Evolutionary conservation across 30 jellyfish, hydroid and myxozoan genomes (phyloP), one percentile per base, ranked within the genome.

Genomic region (Hydra vulgaris): DNA sequence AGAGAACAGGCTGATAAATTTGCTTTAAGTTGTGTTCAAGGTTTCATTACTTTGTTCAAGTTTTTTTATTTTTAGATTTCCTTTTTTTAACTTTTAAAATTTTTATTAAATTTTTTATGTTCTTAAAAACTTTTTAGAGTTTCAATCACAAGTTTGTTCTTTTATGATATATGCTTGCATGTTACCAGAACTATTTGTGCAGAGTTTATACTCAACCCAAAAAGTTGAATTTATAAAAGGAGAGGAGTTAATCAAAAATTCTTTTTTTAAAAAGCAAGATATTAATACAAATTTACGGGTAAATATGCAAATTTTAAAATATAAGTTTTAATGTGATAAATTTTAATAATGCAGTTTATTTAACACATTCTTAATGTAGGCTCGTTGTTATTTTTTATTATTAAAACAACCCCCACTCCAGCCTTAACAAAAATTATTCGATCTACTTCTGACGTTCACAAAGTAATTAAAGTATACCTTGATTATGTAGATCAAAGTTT

Each of bases 11-110:
- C 95, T 18, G 90, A 82, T 15, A 87, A 79, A 8, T 90, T 81
- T 70, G 90, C 77, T 73, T 85, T 85, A 27, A 27, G 86, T 18
- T 90, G 95, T 56, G 72, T 90, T 22, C 97, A 83, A 82, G 97
- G 97, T 90, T 3, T 40, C 8, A 3, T 12, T 26, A 20, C 86
- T 27, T 20, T 7, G 5, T 15, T 8, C 18, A 3, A 66, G 3
- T 23, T 17, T 66, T 22, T 27, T 17, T 4, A 22, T 23, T 16
- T 18, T 27, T 7, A 27, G 56, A 7, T 8, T 23, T 22, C 19
- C 18, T 0, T 56, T 61, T 66, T 12, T 0, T 0, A 24, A 15
- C 83, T 21, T 18, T 1, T 20, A 54, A 17, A 17, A 18, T 79
- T 22, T n/a, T 25, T n/a, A 18, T 22, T n/a, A 23, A 0, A 18